Evolutionary conservation across 2,113 vertebrate genomes (phyloP).

Genomic region (Casuarius casuarius): DNA sequence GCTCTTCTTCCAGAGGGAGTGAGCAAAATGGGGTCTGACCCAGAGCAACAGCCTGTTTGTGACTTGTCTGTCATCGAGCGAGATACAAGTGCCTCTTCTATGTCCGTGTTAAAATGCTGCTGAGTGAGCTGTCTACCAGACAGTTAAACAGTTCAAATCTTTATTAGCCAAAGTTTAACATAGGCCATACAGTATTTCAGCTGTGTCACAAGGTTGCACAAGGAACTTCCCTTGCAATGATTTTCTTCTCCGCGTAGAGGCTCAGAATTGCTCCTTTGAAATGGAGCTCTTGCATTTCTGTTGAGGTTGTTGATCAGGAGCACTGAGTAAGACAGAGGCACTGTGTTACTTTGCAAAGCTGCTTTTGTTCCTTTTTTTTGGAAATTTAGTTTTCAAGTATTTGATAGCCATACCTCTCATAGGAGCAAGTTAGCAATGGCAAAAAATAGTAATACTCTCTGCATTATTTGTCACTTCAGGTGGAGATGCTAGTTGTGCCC

Average conservation of each 20-base stretch:
- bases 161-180: conserved; percentile 9
- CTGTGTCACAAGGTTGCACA: conserved; percentile 23
- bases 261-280: background rate
- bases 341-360: background rate
- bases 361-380: background rate
- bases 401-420: background rate
- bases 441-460: background rate
- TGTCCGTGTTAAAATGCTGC: background rate
- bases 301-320: background rate
- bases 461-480: background rate
- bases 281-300: background rate
- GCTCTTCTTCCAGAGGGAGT: background rate
- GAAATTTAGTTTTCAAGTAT: background rate
- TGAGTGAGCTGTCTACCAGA: background rate
- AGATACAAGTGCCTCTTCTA: conserved; percentile 39
- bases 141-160: background rate
- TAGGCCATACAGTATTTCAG: background rate
- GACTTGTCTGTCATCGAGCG: background rate
- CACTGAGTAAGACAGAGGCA: background rate
- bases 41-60: background rate
- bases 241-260: background rate
- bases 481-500: background rate
- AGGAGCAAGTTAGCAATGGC: background rate
- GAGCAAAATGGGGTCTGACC: conserved; percentile 11
- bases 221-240: background rate